phyloP scores from a whole-genome alignment of 2,888 invertebrate species.

The Steinernema scapterisci region DNA sequence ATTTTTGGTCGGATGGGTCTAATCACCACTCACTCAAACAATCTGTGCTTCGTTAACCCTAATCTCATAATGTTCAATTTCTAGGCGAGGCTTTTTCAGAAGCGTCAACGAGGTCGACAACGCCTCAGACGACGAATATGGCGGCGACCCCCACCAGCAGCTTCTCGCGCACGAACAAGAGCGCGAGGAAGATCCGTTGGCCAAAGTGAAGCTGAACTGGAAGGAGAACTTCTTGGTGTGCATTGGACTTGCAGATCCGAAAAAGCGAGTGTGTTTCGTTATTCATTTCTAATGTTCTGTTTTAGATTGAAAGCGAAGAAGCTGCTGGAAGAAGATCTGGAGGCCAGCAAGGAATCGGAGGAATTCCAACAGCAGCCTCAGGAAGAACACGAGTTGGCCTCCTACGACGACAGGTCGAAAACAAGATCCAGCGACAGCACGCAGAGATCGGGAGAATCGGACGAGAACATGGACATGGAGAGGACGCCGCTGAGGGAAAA shows the following conservation, averaged over 20 bases:
- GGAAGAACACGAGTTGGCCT: neutral
- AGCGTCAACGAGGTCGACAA: constrained; percentile 23
- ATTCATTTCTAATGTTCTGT: too few species aligned
- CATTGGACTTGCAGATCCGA: constrained; percentile 58
- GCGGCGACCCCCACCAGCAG: constrained; percentile 18
- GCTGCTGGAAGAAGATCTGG: constrained; percentile 5
- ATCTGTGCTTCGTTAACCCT: constrained; percentile 1
- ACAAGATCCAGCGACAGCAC: constrained; percentile 29
- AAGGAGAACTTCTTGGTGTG: constrained; percentile 59
- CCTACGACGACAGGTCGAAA: constrained; percentile 20
- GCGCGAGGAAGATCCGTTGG: constrained; percentile 27
- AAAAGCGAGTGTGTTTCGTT: constrained; percentile 48
- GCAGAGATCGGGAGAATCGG: constrained; percentile 44
- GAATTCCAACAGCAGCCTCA: neutral
- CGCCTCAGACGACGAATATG: constrained; percentile 4
- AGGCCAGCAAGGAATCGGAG: neutral
- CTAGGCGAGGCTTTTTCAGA: constrained; percentile 1
- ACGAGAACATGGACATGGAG: constrained; percentile 16
- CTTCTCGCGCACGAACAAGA: neutral
- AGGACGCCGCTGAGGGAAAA: constrained; percentile 22
- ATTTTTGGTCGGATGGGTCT: neutral
- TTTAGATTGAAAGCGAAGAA: constrained; percentile 25
- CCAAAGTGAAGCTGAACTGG: constrained; percentile 43
- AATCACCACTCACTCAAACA: neutral
- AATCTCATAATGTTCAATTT: neutral